Percentiles rank a stretch among this genome's conserved stretches.
Evolutionary conservation across 2,113 vertebrate species (phyloP).

Genomic region (Pterocles orientalis): DNA sequence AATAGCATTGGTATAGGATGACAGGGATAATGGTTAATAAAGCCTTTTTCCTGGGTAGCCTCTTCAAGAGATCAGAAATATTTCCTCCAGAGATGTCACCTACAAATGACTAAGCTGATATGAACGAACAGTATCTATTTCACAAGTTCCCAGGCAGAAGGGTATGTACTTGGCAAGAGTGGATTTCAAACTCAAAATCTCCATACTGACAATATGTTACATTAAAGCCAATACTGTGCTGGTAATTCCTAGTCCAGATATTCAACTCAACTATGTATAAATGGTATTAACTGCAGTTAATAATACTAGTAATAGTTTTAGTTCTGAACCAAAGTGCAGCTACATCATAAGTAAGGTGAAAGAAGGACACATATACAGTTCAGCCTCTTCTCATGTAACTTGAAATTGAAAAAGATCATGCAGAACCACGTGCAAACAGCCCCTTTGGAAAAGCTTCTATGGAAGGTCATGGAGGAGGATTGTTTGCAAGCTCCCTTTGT

Average conservation of each 20-base stretch:
- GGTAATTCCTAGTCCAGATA: not conserved
- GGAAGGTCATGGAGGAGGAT: not conserved
- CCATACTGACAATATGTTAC: not conserved
- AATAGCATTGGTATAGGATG: not conserved
- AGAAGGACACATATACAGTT: not conserved
- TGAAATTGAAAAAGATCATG: not conserved
- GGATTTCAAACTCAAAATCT: not conserved
- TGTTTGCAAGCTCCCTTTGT: not conserved
- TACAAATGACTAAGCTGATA: not conserved
- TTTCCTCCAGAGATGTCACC: not conserved
- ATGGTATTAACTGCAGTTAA: not conserved
- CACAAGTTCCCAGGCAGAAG: not conserved
- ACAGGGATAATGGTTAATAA: not conserved
- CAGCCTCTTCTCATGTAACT: fast-evolving
- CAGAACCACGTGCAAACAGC: not conserved
- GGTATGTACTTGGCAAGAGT: not conserved
- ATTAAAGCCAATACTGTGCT: not conserved
- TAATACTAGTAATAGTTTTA: not conserved
- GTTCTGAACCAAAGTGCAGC: not conserved
- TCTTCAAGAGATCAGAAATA: not conserved
- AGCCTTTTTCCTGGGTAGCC: not conserved
- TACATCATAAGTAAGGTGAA: not conserved
- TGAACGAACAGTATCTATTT: not conserved
- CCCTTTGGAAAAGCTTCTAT: not conserved
- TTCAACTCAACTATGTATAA: not conserved